These are phyloP conservation scores for Procambarus clarkii DNA, from an alignment of 1,140 invertebrate species.

Conservation along the genomic window DNA sequence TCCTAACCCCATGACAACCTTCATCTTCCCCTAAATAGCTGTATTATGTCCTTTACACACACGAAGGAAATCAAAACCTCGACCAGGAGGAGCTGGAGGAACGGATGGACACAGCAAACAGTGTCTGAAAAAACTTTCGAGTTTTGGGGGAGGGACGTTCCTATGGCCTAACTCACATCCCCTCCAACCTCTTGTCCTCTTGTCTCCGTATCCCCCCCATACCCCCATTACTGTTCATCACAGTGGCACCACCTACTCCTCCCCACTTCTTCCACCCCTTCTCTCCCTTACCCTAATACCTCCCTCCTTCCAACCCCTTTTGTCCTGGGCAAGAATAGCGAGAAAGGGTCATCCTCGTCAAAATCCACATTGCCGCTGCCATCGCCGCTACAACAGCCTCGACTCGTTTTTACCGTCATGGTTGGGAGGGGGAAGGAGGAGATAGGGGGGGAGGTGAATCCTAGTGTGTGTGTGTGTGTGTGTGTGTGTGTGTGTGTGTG, in stretches of 20 bases:
- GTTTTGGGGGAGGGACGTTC: too few species aligned
- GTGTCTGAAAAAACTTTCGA: background rate
- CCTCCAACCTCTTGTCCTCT: background rate
- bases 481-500: too few species aligned
- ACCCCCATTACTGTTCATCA: background rate
- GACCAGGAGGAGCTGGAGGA: slow-evolving; percentile 4
- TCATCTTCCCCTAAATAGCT: background rate
- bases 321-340: background rate
- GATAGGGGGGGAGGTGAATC: background rate
- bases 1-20: background rate
- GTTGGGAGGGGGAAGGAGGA: background rate
- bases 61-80: slow-evolving; percentile 35
- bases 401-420: too few species aligned
- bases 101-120: background rate
- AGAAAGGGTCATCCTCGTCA: background rate
- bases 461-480: too few species aligned
- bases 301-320: background rate
- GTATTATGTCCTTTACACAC: slow-evolving; percentile 24
- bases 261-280: background rate
- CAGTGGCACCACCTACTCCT: slow-evolving; percentile 1
- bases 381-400: too few species aligned
- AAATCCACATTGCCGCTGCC: background rate
- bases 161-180: background rate
- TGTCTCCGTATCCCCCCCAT: background rate
- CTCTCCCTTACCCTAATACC: background rate